Conservation (phyloP, 2,113 vertebrate genomes). For the Syngnathus floridae region DNA sequence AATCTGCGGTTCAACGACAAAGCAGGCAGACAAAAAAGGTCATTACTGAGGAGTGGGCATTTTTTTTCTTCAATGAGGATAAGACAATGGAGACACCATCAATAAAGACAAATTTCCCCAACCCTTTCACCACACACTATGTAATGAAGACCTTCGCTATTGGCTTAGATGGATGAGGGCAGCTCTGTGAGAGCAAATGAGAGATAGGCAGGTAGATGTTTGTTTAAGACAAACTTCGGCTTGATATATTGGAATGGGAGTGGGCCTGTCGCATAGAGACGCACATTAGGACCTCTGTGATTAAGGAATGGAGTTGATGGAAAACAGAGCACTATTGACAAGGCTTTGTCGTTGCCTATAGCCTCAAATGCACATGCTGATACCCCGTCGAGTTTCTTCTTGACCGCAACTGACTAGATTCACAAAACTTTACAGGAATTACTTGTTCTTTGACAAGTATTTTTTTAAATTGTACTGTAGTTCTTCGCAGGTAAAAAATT, state of each 20-base stretch:
- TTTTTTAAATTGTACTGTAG: neutral
- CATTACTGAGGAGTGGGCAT: conserved; percentile 56
- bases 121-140: conserved; percentile 53
- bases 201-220: conserved; percentile 64
- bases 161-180: conserved; percentile 65
- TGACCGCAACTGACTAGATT: conserved; percentile 41
- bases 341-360: conserved; percentile 60
- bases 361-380: conserved; percentile 53
- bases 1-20: conserved; percentile 53
- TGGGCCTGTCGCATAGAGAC: conserved; percentile 48
- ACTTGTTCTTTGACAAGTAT: neutral
- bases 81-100: conserved; percentile 67
- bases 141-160: conserved; percentile 71
- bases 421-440: neutral
- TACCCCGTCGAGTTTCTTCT: conserved; percentile 51
- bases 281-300: conserved; percentile 64
- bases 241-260: conserved; percentile 64
- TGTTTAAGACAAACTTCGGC: conserved; percentile 55
- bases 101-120: conserved; percentile 63
- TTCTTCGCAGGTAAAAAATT: neutral
- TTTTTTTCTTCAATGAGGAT: conserved; percentile 37
- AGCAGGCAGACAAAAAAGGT: conserved; percentile 41
- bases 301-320: conserved; percentile 72
- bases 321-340: conserved; percentile 68
- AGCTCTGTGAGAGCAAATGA: conserved; percentile 41